Conservation (phyloP, 2,113 vertebrate genomes). For the Turdus rufiventris region DNA sequence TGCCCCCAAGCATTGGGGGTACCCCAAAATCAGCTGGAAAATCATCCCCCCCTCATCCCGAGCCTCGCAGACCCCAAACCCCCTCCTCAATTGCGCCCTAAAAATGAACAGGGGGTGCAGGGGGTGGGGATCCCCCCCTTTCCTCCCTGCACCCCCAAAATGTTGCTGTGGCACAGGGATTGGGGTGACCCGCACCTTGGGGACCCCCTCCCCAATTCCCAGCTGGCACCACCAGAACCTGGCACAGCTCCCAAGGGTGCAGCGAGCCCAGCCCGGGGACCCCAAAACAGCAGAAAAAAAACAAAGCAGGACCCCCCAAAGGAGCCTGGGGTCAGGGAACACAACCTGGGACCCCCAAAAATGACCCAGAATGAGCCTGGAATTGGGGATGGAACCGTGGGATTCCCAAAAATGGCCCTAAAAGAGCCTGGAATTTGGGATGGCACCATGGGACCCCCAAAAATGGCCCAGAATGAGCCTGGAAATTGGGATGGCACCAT, state of each 20-base stretch:
- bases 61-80: neutral
- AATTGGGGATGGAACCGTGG: neutral
- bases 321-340: neutral
- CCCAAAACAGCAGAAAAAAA: neutral
- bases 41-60: no score
- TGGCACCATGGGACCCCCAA: no score
- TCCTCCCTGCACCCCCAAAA: neutral
- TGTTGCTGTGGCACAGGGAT: accelerated
- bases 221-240: neutral
- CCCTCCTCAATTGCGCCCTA: neutral
- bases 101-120: accelerated
- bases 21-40: no score
- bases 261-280: accelerated
- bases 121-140: neutral
- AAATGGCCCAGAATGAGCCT: neutral
- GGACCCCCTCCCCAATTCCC: neutral
- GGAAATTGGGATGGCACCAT: neutral
- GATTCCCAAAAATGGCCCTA: neutral
- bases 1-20: no score
- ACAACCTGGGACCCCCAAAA: neutral
- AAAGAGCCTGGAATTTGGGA: no score
- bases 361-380: neutral
- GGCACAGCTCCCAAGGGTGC: neutral
- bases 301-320: neutral
- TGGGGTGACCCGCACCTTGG: accelerated